Evolutionary conservation across 2,888 invertebrate genomes (phyloP).

Genomic region (Caprella mutica): DNA sequence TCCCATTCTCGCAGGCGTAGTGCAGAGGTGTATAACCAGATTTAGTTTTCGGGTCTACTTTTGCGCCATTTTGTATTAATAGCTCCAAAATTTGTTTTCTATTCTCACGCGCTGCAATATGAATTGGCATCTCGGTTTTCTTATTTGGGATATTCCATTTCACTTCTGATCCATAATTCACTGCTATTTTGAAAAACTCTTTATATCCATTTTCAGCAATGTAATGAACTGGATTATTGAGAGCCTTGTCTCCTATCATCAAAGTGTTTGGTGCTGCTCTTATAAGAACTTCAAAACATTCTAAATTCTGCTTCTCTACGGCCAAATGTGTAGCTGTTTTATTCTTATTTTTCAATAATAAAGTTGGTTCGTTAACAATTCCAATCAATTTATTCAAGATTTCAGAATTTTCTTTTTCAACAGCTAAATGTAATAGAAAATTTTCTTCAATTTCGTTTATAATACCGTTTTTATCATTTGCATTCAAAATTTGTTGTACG

Average conservation of each 20-base stretch:
- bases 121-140: neutral
- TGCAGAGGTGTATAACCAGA: neutral
- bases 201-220: neutral
- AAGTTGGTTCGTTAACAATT: neutral
- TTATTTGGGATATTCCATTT: neutral
- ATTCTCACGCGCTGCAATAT: neutral
- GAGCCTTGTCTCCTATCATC: neutral
- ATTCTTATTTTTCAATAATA: neutral
- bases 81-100: neutral
- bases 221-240: neutral
- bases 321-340: constrained; percentile 1
- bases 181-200: neutral
- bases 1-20: neutral
- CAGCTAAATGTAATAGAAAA: constrained; percentile 1
- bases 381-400: neutral
- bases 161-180: neutral
- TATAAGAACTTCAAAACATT: neutral
- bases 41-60: neutral
- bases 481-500: too few relatives aligned
- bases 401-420: neutral
- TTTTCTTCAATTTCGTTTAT: neutral
- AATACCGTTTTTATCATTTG: too few relatives aligned
- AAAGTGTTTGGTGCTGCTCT: neutral
- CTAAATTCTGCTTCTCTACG: neutral
- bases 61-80: neutral